Conservation (phyloP, 1,140 invertebrate genomes). For the Mactra quadrangularis region DNA sequence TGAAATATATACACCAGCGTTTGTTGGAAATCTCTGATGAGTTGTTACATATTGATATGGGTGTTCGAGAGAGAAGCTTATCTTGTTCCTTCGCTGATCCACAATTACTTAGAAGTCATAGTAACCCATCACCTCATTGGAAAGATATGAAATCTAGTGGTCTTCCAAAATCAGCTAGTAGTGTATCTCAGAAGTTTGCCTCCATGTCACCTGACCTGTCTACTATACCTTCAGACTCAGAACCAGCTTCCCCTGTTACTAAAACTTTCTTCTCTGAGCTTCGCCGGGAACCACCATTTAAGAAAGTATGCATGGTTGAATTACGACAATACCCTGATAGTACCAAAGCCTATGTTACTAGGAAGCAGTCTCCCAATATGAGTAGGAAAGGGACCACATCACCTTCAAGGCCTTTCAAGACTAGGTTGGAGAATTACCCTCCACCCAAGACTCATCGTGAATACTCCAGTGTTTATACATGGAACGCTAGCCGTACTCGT, state of each 20-base stretch:
- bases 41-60: conserved; percentile 89
- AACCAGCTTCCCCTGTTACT: conserved; percentile 42
- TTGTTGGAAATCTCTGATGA: conserved; percentile 85
- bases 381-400: conserved; percentile 34
- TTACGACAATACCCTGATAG: conserved; percentile 77
- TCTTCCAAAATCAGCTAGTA: conserved; percentile 45
- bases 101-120: conserved; percentile 86
- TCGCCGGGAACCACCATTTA: conserved; percentile 76
- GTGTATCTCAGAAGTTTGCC: conserved; percentile 43
- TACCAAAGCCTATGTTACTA: conserved; percentile 67
- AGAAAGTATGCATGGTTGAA: conserved; percentile 77
- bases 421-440: conserved; percentile 36
- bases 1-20: conserved; percentile 89
- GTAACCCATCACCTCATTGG: conserved; percentile 48
- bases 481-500: conserved; percentile 32
- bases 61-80: conserved; percentile 92
- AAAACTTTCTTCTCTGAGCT: conserved; percentile 55
- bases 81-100: conserved; percentile 97
- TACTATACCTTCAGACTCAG: conserved; percentile 61
- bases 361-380: conserved; percentile 63
- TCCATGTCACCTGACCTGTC: conserved; percentile 55
- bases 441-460: conserved; percentile 33
- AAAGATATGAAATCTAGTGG: conserved; percentile 27
- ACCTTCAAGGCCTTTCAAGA: conserved; percentile 43
- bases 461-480: conserved; percentile 36